A percentile compares a stretch with the other conserved stretches of the same genome.
Conservation (phyloP, 1,140 invertebrate genomes). For the Psix sp. region DNA sequence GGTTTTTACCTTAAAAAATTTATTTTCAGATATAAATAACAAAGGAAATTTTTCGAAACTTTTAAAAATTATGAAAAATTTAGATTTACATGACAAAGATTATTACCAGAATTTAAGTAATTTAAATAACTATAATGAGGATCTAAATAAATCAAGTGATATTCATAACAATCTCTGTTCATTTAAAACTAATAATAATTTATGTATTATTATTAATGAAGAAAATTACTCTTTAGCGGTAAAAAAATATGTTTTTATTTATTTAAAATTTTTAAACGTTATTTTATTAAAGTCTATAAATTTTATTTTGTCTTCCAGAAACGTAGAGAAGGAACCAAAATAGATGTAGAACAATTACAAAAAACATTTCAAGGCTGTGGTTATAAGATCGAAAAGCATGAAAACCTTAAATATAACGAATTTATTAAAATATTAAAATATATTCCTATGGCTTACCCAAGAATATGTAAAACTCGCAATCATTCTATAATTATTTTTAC, state of each 20-base stretch:
- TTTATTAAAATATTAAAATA: no score
- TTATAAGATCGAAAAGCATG: conserved; percentile 28
- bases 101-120: no score
- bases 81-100: not conserved
- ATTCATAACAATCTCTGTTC: no score
- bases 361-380: conserved; percentile 39
- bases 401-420: conserved; percentile 13
- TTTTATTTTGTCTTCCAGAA: conserved; percentile 5
- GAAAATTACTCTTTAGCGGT: not conserved
- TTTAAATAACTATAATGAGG: no score
- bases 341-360: conserved; percentile 45
- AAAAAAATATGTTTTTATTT: not conserved
- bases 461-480: no score
- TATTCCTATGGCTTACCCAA: no score
- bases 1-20: no score
- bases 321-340: conserved; percentile 6
- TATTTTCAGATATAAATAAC: not conserved
- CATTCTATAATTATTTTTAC: no score
- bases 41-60: not conserved
- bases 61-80: not conserved
- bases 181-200: not conserved
- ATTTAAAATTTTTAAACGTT: not conserved
- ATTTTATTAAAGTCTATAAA: conserved; percentile 2
- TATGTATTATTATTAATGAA: conserved; percentile 10
- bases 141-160: not conserved